phyloP scores from a whole-genome alignment of 1,140 invertebrate genomes.

The Atta colombica region DNA sequence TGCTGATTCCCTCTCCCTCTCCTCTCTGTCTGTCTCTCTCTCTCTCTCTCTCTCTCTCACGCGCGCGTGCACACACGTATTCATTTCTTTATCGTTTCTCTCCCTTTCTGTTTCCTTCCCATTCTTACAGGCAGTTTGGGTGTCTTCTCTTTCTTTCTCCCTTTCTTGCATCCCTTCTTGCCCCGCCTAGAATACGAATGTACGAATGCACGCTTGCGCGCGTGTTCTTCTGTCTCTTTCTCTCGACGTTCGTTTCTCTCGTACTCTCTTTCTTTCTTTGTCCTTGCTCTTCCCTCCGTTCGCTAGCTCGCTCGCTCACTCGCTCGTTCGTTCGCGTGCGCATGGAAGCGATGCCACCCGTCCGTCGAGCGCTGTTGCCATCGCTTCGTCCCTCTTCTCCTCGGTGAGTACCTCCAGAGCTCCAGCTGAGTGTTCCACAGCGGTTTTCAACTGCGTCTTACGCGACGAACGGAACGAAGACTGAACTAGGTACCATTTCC shows the following conservation, averaged over 20 bases:
- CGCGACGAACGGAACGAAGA: slow-evolving; percentile 15
- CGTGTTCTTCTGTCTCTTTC: slow-evolving; percentile 15
- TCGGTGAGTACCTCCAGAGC: slow-evolving; percentile 73
- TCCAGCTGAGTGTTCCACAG: slow-evolving; percentile 80
- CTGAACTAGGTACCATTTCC: neutral
- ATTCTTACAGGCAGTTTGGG: neutral
- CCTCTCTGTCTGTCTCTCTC: too few relatives aligned
- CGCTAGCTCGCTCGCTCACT: slow-evolving; percentile 6
- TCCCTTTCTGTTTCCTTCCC: neutral
- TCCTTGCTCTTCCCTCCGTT: slow-evolving; percentile 20
- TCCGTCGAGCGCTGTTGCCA: slow-evolving; percentile 82
- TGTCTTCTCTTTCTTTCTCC: slow-evolving; percentile 31
- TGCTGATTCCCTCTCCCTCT: slow-evolving; percentile 25
- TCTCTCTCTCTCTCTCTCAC: neutral
- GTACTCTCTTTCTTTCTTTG: slow-evolving; percentile 2
- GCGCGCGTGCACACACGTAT: neutral
- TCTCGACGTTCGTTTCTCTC: slow-evolving; percentile 17
- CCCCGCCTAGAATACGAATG: slow-evolving; percentile 25
- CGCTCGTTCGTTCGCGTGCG: slow-evolving; percentile 46
- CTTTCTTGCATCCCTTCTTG: neutral
- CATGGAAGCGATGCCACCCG: slow-evolving; percentile 78
- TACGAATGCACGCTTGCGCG: slow-evolving; percentile 65
- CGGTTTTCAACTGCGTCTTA: slow-evolving; percentile 73
- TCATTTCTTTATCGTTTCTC: slow-evolving; percentile 14
- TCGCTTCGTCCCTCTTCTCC: slow-evolving; percentile 77